Base-by-base conservation (phyloP, 2,797 vertebrate species). In the Scleropages formosus region DNA sequence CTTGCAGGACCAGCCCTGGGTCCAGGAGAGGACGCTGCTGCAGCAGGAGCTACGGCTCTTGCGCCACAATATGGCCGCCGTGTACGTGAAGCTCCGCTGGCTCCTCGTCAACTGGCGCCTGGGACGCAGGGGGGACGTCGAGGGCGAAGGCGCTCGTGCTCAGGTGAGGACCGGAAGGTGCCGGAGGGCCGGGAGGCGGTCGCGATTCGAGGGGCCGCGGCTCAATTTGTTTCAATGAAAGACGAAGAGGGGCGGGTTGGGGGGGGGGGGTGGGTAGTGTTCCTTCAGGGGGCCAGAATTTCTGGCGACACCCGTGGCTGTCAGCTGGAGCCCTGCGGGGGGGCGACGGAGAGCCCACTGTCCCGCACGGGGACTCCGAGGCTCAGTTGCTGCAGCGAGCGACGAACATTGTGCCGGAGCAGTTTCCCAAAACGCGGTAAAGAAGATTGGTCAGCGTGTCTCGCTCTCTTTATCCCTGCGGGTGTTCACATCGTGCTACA, bases 21-120 rank as follows among this genome's bases (percentile, higher is more conserved):
- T 85, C 18, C 95, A 98, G 80, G 97, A 98, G 90, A 91, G 90
- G 82, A 89, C 82, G 0, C 47, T 90, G 69, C 85, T 99, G 80
- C 95, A 95, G 62, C 95, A 96, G 72, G 96, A 99, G 82, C 88
- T 99, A 59, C 91, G 92, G 10, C 91, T 94, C 84, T 94, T 98
- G 89, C 93, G 93, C 82, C 95, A 96, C 80, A 96, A 95, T 90
- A 94, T 93, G 53, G 91, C 96, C 87, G 90, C 98, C 62, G 89
- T 96, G 78, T 99, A 97, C 70, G 93, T 96, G 86, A 98, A 96
- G 87, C 93, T 99, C 78, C 90, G 95, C 79, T 95, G 95, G 93
- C 91, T 98, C 82, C 93, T 99, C 16, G 93, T 90, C 78, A 95
- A 95, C 81, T 98, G 97, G 96, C 91, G 94, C 80, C 93, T 92